phyloP scores from a whole-genome alignment of 2,888 invertebrate genomes.

The Arctia plantaginis region DNA sequence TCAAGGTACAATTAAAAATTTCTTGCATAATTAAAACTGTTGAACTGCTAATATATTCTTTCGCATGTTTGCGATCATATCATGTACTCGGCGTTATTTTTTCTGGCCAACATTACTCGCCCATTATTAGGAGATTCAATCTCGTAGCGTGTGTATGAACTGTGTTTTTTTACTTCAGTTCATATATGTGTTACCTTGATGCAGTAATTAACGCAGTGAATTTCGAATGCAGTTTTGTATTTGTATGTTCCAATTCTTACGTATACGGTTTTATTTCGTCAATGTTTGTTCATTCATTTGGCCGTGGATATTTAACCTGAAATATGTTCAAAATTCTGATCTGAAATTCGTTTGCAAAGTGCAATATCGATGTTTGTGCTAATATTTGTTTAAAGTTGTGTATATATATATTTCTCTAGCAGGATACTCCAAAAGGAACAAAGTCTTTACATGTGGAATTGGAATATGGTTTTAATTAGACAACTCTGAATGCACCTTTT shows the following conservation, averaged over 20 bases:
- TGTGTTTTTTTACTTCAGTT: slow-evolving; percentile 63
- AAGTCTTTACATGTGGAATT: slow-evolving; percentile 23
- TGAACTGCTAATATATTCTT: slow-evolving; percentile 75
- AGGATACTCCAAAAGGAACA: background rate
- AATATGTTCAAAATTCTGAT: background rate
- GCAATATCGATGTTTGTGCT: background rate
- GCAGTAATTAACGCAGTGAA: slow-evolving; percentile 70
- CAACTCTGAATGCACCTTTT: slow-evolving; percentile 39
- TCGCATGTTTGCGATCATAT: slow-evolving; percentile 76
- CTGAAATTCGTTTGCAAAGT: background rate
- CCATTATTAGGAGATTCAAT: slow-evolving; percentile 80
- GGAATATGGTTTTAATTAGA: slow-evolving; percentile 48
- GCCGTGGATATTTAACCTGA: slow-evolving; percentile 38
- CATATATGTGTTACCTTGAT: slow-evolving; percentile 73
- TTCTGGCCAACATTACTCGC: slow-evolving; percentile 65
- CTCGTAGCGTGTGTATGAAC: slow-evolving; percentile 77
- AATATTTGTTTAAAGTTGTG: background rate
- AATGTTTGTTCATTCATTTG: slow-evolving; percentile 38
- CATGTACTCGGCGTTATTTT: slow-evolving; percentile 68
- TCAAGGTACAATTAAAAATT: slow-evolving; percentile 74
- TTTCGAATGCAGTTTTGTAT: slow-evolving; percentile 54
- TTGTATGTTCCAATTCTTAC: slow-evolving; percentile 28
- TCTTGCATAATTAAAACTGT: slow-evolving; percentile 74
- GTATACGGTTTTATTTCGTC: slow-evolving; percentile 23
- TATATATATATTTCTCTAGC: background rate